Evolutionary conservation across 2,888 invertebrate genomes (phyloP).

Genomic region (Antheraea yamamai): DNA sequence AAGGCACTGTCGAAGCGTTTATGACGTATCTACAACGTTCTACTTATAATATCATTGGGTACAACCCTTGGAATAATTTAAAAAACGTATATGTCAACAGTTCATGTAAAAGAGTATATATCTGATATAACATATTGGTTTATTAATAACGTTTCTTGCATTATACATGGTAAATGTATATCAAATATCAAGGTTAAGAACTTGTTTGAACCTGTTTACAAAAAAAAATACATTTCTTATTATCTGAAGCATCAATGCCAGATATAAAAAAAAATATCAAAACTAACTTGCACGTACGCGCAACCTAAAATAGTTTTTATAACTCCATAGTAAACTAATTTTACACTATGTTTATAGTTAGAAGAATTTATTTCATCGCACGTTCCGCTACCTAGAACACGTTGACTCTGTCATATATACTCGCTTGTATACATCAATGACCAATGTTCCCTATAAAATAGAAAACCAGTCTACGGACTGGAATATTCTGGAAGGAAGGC

Average conservation of each 20-base stretch:
- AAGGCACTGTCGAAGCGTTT: too few relatives aligned
- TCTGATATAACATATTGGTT: too few relatives aligned
- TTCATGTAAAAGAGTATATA: too few relatives aligned
- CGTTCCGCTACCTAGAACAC: background rate
- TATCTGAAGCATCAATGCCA: background rate
- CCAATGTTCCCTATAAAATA: slow-evolving; percentile 19
- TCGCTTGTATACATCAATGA: slow-evolving; percentile 1
- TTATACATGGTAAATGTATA: background rate
- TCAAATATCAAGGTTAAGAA: background rate
- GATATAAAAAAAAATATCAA: slow-evolving; percentile 1
- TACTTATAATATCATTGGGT: too few relatives aligned
- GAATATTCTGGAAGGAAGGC: slow-evolving; percentile 10
- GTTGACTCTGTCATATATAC: slow-evolving; percentile 1
- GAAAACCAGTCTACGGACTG: slow-evolving; percentile 8
- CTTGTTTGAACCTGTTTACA: background rate
- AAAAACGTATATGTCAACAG: too few relatives aligned
- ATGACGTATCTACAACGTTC: too few relatives aligned
- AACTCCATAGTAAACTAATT: slow-evolving; percentile 14
- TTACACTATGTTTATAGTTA: slow-evolving; percentile 2
- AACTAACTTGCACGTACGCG: slow-evolving; percentile 5
- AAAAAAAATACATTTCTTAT: background rate
- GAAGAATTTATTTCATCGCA: background rate
- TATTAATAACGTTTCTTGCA: background rate
- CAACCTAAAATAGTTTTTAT: slow-evolving; percentile 10
- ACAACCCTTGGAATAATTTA: too few relatives aligned